A percentile compares a stretch with the other conserved stretches of the same genome.
phyloP scores from a whole-genome alignment of 2,797 vertebrate species.

The Myotis pilosus region DNA sequence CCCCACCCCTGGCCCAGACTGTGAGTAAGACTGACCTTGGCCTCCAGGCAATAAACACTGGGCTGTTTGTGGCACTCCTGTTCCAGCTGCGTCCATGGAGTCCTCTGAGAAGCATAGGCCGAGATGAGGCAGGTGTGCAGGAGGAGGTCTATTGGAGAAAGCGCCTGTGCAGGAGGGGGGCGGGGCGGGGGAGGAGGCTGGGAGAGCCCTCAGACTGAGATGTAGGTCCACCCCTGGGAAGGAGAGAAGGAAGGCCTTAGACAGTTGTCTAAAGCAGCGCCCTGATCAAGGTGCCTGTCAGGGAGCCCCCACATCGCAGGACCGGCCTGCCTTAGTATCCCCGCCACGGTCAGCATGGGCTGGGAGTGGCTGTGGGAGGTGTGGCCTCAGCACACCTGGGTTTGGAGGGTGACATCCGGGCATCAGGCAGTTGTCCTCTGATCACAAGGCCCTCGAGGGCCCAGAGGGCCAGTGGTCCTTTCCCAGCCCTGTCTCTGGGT shows the following conservation, averaged over 20 bases:
- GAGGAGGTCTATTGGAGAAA: background rate
- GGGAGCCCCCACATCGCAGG: background rate
- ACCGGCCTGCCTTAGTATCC: background rate
- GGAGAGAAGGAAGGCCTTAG: background rate
- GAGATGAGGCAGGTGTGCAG: background rate
- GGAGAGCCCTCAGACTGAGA: background rate
- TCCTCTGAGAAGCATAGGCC: background rate
- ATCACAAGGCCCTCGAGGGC: background rate
- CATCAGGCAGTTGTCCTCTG: background rate
- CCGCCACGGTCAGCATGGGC: background rate
- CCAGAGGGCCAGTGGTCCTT: background rate
- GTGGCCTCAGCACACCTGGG: background rate
- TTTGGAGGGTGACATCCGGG: background rate
- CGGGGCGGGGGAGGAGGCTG: background rate
- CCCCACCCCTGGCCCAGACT: too few relatives aligned
- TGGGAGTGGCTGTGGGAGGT: rapidly evolving
- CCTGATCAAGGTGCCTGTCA: too few relatives aligned
- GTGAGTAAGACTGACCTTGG: background rate
- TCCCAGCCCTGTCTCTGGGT: background rate
- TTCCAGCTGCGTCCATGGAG: background rate
- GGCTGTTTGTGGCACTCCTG: background rate
- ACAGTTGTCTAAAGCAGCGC: background rate
- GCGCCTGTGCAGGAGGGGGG: rapidly evolving
- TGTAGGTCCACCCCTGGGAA: background rate
- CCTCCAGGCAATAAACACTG: background rate